Percentiles rank a stretch among this genome's conserved stretches.
These are phyloP conservation scores for Sebastiscus tertius DNA, from an alignment of 2,797 vertebrate species.

Conservation along the genomic window DNA sequence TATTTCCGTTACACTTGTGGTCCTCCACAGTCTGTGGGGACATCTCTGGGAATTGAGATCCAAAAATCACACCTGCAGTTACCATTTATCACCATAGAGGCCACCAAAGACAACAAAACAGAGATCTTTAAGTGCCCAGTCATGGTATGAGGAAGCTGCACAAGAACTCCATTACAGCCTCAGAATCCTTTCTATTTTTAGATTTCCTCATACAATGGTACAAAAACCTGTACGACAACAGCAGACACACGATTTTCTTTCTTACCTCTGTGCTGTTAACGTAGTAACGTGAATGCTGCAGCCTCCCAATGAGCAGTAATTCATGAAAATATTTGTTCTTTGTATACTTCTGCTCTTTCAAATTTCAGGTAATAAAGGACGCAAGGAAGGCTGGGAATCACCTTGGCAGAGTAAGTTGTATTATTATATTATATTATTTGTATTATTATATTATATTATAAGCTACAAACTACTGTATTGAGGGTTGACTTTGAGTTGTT, in stretches of 20 bases:
- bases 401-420: slow-evolving; percentile 4
- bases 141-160: slow-evolving; percentile 38
- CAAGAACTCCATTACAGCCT: not conserved
- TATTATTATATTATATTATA: not conserved
- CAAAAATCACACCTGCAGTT: not conserved
- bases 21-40: too few species aligned
- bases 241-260: accelerated
- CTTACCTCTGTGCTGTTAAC: not conserved
- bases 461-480: not conserved
- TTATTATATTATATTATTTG: too few species aligned
- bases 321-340: not conserved
- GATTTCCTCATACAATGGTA: not conserved
- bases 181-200: not conserved
- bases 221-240: slow-evolving; percentile 2
- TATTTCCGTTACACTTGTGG: too few species aligned
- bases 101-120: not conserved
- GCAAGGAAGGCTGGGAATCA: not conserved
- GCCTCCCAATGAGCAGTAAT: not conserved
- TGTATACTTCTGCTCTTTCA: not conserved
- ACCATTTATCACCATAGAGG: not conserved
- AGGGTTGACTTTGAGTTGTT: not conserved
- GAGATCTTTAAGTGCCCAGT: not conserved
- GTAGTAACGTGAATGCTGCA: not conserved
- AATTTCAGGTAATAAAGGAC: not conserved
- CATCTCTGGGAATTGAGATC: too few species aligned